A percentile compares a stretch with the other conserved stretches of the same genome.
These are phyloP conservation scores for Aphrophora alni DNA, from an alignment of 2,888 invertebrate genomes.

Conservation along the genomic window DNA sequence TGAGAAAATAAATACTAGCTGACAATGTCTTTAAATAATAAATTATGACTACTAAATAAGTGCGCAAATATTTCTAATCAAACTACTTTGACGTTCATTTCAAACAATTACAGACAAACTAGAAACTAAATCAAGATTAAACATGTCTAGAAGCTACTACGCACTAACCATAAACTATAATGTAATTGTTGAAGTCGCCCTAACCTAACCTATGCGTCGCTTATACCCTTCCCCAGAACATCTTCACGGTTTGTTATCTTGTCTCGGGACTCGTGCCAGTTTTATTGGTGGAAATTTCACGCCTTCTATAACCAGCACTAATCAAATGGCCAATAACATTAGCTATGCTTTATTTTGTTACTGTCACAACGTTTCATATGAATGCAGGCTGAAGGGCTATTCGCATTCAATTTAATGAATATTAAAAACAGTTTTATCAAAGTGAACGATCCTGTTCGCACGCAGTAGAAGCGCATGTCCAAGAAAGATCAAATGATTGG, in stretches of 20 bases:
- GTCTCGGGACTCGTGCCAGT: conserved; percentile 30
- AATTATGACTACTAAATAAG: no score
- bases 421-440: conserved; percentile 2
- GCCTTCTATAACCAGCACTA: conserved; percentile 20
- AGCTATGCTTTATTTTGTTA: conserved; percentile 13
- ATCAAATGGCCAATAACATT: conserved; percentile 36
- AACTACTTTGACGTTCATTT: no score
- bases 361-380: not conserved
- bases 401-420: not conserved
- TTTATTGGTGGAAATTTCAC: conserved; percentile 22
- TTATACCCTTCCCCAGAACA: not conserved
- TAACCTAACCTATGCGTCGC: no score
- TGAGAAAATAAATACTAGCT: no score
- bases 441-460: not conserved
- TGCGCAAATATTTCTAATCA: no score
- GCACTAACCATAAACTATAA: not conserved
- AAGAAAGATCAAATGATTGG: no score
- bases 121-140: no score
- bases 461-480: no score
- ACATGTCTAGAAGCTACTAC: not conserved
- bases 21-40: no score
- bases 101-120: no score
- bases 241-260: conserved; percentile 30
- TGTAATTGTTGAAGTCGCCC: no score
- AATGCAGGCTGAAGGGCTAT: not conserved